These are phyloP conservation scores for Diarsia rubi DNA, from an alignment of 2,888 invertebrate species.

Conservation along the genomic window DNA sequence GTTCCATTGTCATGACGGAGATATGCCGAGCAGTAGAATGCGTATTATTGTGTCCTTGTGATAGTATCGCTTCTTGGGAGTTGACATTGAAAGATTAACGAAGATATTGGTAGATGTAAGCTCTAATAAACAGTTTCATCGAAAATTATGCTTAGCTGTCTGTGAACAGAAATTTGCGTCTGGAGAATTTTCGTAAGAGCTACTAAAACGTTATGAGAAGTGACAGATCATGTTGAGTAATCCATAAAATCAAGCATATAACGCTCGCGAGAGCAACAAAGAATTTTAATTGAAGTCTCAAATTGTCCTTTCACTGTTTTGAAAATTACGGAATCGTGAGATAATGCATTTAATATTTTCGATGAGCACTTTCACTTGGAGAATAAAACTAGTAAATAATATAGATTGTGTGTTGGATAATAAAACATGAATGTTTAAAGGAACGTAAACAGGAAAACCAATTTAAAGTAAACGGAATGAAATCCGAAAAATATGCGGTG, in stretches of 20 bases:
- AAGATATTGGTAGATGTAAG: conserved; percentile 5
- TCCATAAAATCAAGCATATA: conserved; percentile 28
- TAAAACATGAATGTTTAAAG: conserved; percentile 33
- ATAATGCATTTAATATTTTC: conserved; percentile 14
- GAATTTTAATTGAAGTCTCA: conserved; percentile 36
- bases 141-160: background rate
- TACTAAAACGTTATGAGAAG: conserved; percentile 15
- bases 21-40: conserved; percentile 49
- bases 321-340: conserved; percentile 14
- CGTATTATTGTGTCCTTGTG: conserved; percentile 42
- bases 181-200: background rate
- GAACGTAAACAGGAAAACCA: conserved; percentile 9
- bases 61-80: conserved; percentile 36
- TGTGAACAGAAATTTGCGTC: background rate
- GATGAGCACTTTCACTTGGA: conserved; percentile 11
- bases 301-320: conserved; percentile 31
- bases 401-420: background rate
- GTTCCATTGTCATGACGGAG: conserved; percentile 39
- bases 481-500: conserved; percentile 35
- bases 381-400: conserved; percentile 1
- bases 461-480: conserved; percentile 30
- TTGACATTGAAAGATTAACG: conserved; percentile 27
- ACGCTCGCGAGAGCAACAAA: conserved; percentile 22
- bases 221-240: conserved; percentile 42
- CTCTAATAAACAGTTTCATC: background rate